These are phyloP conservation scores for Tyrannus savana DNA, from an alignment of 2,113 vertebrate genomes.

Conservation along the genomic window DNA sequence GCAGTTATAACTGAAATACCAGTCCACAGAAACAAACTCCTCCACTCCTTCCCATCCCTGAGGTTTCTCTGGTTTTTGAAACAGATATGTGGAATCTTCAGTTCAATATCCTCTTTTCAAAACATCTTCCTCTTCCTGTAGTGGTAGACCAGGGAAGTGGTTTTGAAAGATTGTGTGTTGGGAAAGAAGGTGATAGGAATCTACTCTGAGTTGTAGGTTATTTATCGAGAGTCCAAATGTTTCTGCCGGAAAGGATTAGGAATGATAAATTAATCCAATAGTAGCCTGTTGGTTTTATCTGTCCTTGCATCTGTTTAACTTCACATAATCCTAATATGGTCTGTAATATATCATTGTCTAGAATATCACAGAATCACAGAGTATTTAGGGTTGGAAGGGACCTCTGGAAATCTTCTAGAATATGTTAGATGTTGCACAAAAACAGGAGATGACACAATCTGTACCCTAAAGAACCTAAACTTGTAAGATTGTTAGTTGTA, in stretches of 20 bases:
- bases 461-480: not conserved
- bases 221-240: not conserved
- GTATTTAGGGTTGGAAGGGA: not conserved
- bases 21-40: not conserved
- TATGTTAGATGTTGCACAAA: not conserved
- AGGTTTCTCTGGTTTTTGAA: not conserved
- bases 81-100: not conserved
- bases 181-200: not conserved
- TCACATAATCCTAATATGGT: not conserved
- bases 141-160: not conserved
- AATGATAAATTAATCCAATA: not conserved
- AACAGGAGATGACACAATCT: not conserved
- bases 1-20: not conserved
- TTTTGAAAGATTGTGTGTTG: not conserved
- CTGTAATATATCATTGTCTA: not conserved
- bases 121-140: not conserved
- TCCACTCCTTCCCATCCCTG: not conserved
- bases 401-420: not conserved
- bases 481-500: not conserved
- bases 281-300: not conserved
- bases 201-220: not conserved
- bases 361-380: not conserved
- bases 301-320: not conserved
- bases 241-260: not conserved
- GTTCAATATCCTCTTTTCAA: not conserved